Percentiles rank a stretch among this genome's conserved stretches.
Evolutionary conservation across 2,888 invertebrate species (phyloP).

Genomic region (Oxystoma pomonae): DNA sequence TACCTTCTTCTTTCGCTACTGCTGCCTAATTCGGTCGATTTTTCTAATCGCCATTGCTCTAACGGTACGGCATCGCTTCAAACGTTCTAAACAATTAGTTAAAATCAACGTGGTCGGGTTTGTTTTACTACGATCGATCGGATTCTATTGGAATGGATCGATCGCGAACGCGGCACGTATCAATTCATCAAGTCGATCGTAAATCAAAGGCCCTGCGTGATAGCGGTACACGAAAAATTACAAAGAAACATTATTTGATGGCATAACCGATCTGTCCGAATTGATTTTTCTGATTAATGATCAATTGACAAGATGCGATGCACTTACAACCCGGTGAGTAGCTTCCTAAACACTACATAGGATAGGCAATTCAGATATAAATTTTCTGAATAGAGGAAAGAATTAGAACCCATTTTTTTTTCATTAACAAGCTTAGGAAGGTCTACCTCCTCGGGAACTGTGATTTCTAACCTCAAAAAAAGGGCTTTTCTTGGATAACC

Average conservation of each 20-base stretch:
- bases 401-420: slow-evolving; percentile 1
- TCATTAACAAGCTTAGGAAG: too few relatives aligned
- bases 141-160: not conserved
- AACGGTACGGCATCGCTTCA: not conserved
- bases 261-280: slow-evolving; percentile 33
- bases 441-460: too few relatives aligned
- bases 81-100: not conserved
- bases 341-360: slow-evolving; percentile 29
- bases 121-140: not conserved
- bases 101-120: not conserved
- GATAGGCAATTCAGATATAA: too few relatives aligned
- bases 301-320: slow-evolving; percentile 36
- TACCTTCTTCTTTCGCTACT: too few relatives aligned
- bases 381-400: too few relatives aligned
- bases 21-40: not conserved
- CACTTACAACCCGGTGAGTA: slow-evolving; percentile 29
- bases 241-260: slow-evolving; percentile 28
- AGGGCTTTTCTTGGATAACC: too few relatives aligned
- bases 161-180: slow-evolving; percentile 25
- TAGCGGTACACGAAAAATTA: slow-evolving; percentile 26
- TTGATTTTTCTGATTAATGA: slow-evolving; percentile 40
- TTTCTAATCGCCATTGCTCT: not conserved
- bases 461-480: too few relatives aligned
- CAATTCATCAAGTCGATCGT: slow-evolving; percentile 30
- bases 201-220: slow-evolving; percentile 30